A percentile compares a stretch with the other conserved stretches of the same genome.
Conservation (phyloP, 2,888 invertebrate species). For the Agrotis segetum region DNA sequence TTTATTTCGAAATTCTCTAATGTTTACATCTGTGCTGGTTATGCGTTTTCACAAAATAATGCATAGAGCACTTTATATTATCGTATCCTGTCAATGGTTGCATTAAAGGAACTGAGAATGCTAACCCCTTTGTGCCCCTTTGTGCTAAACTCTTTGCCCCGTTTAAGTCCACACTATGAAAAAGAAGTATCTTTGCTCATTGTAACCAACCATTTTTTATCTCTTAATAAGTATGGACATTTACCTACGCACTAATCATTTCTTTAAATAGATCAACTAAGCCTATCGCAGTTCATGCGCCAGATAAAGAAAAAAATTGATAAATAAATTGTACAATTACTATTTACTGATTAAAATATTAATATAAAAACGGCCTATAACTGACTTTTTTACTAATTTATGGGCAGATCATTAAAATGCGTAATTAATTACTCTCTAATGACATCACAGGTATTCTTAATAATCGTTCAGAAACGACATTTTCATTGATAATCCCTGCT, state of each 20-base stretch:
- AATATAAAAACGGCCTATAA: not conserved
- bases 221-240: not conserved
- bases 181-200: too few species aligned
- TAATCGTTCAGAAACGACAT: not conserved
- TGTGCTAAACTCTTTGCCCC: too few species aligned
- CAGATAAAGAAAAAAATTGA: constrained; percentile 1
- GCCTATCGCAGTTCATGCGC: not conserved
- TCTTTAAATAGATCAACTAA: not conserved
- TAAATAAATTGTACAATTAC: constrained; percentile 2
- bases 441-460: constrained; percentile 13
- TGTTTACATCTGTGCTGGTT: not conserved
- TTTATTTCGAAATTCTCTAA: not conserved
- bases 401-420: not conserved
- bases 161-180: too few species aligned
- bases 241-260: not conserved
- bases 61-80: too few species aligned
- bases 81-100: too few species aligned
- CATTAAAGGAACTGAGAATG: too few species aligned
- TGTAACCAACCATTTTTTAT: not conserved
- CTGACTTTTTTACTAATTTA: not conserved
- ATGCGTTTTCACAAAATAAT: too few species aligned
- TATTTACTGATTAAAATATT: constrained; percentile 1
- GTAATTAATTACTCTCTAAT: constrained; percentile 23
- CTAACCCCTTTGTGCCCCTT: too few species aligned
- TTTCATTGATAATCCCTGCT: constrained; percentile 10